Base-by-base conservation (phyloP, 2,113 vertebrate genomes). In the Zosterops pallidus region DNA sequence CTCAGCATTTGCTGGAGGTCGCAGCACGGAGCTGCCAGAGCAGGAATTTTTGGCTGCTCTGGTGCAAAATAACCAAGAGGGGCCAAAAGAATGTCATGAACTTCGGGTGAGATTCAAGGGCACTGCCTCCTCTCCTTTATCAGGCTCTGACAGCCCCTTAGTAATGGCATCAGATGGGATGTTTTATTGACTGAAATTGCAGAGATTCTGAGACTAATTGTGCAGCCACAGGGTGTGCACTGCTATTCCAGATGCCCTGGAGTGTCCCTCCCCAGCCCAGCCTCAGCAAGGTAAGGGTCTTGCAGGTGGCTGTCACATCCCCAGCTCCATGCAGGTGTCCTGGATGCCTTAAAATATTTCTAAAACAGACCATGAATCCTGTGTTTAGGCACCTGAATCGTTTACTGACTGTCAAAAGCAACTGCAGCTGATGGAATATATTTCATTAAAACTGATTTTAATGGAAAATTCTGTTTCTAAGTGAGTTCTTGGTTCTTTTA, bases 401-500 rank as follows among this genome's bases (percentile, higher is more conserved):
- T 60, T 65, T 65, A 81, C 33, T 72, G 64, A 44, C 69, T 86
- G 91, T 37, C 83, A 86, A 49, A 91, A 91, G 28, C 65, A 84
- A 52, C 56, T 76, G 42, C 13, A 35, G 57, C 14, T 87, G 74
- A 87, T 68, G 42, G 90, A 75, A 91, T 79, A 59, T n/a, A 85
- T 56, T 84, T 64, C 41, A 82, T 95, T 96, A 95, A 93, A 96
- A 87, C 13, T 44, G 57, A 22, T 87, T 89, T 82, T 82, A 91
- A 93, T 75, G 75, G 67, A 72, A 80, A 88, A 80, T 33, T 33
- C n/a, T 42, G 18, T 88, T 93, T 72, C 68, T 83, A 74, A 81
- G 83, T 19, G 55, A 93, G 33, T 5, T 72, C 78, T 65, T 76
- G 55, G n/a, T 60, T 88, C 37, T 62, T 57, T 90, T 77, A 55